A percentile compares a stretch with the other conserved stretches of the same genome.
Conservation (phyloP, 2,797 vertebrate species). For the Coendou prehensilis region DNA sequence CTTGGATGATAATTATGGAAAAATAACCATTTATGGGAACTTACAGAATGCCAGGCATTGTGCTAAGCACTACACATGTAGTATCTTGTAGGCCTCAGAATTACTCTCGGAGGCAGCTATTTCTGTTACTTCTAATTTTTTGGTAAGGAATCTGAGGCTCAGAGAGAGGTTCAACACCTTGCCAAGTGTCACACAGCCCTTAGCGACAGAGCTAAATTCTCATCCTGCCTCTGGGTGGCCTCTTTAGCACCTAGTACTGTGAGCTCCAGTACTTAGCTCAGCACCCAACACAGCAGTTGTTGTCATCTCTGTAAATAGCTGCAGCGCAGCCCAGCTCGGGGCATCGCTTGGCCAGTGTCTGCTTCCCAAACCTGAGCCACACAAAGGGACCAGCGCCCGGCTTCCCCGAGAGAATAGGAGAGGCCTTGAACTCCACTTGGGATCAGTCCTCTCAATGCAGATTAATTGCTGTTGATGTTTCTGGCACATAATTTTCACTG, state of each 20-base stretch:
- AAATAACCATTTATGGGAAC: neutral
- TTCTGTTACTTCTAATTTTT: neutral
- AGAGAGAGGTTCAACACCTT: neutral
- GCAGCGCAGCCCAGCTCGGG: neutral
- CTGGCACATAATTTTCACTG: conserved; percentile 64
- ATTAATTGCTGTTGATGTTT: conserved; percentile 72
- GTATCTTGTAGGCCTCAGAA: neutral
- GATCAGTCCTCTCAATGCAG: conserved; percentile 33
- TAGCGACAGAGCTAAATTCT: neutral
- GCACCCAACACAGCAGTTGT: neutral
- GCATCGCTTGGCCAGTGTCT: accelerated
- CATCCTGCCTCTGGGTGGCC: neutral
- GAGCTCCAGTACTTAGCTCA: neutral
- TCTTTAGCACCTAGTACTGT: neutral
- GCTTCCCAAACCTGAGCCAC: neutral
- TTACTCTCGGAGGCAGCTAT: neutral
- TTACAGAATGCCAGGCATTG: neutral
- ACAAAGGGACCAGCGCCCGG: neutral
- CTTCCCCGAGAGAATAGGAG: neutral
- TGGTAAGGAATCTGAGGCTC: neutral
- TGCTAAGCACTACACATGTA: neutral
- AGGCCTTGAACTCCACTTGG: conserved; percentile 38
- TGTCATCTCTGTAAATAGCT: neutral
- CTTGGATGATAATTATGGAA: neutral
- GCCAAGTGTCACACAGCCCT: neutral